These are phyloP conservation scores for Drosophila pandora DNA, from an alignment of 1,140 invertebrate genomes.

Conservation along the genomic window DNA sequence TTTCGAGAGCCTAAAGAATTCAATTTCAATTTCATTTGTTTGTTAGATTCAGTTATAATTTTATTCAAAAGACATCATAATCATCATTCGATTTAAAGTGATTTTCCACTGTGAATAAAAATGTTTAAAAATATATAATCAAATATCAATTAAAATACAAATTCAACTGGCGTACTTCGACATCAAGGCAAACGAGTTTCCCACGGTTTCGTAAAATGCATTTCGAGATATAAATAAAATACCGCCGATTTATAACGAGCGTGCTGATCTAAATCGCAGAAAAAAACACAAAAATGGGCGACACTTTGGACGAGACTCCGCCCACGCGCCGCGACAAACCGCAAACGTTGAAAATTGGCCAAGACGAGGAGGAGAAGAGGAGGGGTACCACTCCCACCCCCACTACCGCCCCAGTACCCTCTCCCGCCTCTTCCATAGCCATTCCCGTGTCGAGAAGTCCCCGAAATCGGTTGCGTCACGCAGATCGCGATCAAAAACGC, in stretches of 20 bases:
- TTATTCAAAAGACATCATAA: conserved; percentile 40
- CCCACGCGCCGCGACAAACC: conserved; percentile 75
- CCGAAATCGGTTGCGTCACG: conserved; percentile 43
- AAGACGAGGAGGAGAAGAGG: conserved; percentile 35
- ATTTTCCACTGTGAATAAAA: conserved; percentile 34
- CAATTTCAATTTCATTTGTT: too few relatives aligned
- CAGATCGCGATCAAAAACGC: conserved; percentile 53
- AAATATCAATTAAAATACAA: conserved; percentile 15
- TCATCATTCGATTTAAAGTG: conserved; percentile 36
- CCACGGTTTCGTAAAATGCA: conserved; percentile 34
- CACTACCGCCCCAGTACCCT: not conserved
- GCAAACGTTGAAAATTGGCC: conserved; percentile 63
- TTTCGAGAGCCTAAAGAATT: not conserved
- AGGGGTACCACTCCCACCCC: conserved; percentile 12
- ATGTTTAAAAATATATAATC: conserved; percentile 9
- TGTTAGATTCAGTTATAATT: not conserved
- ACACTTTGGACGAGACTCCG: conserved; percentile 63
- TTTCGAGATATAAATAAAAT: conserved; percentile 25
- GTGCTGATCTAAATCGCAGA: conserved; percentile 15
- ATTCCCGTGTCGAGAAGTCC: conserved; percentile 37
- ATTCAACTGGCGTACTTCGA: conserved; percentile 26
- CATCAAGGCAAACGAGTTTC: conserved; percentile 24
- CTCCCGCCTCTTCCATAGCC: conserved; percentile 5
- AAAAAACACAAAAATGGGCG: conserved; percentile 51
- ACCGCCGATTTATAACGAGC: conserved; percentile 21